Evolutionary conservation across 2,113 vertebrate genomes (phyloP).

Genomic region (Nestor notabilis): DNA sequence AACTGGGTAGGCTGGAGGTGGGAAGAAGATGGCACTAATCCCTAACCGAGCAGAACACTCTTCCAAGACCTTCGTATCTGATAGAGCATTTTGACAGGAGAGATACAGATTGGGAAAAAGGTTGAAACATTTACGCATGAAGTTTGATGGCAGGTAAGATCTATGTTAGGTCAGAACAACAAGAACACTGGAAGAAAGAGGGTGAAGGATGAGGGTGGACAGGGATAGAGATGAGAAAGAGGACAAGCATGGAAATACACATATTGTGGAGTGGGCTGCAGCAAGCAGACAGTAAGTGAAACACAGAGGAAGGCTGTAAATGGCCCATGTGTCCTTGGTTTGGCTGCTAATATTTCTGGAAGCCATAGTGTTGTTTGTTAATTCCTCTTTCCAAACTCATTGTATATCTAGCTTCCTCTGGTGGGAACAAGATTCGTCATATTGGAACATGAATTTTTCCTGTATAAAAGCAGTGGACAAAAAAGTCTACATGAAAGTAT

Average conservation of each 20-base stretch:
- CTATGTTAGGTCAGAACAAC: not conserved
- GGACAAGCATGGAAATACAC: not conserved
- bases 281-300: not conserved
- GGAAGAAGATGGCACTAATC: not conserved
- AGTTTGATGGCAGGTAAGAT: not conserved
- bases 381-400: not conserved
- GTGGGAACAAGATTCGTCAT: not conserved
- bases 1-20: not conserved
- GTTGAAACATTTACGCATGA: not conserved
- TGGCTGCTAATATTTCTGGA: not conserved
- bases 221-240: not conserved
- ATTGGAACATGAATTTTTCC: not conserved
- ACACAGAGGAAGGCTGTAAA: not conserved
- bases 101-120: not conserved
- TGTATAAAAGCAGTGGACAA: not conserved
- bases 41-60: accelerated
- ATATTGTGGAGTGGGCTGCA: not conserved
- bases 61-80: not conserved
- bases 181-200: not conserved
- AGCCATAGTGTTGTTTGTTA: not conserved
- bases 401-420: not conserved
- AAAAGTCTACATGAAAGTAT: not conserved
- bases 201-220: not conserved
- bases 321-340: not conserved
- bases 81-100: not conserved